Evolutionary conservation across 2,888 invertebrate genomes (phyloP), one percentile per base, ranked within the genome.

Genomic region (Standfussiana lucernea): DNA sequence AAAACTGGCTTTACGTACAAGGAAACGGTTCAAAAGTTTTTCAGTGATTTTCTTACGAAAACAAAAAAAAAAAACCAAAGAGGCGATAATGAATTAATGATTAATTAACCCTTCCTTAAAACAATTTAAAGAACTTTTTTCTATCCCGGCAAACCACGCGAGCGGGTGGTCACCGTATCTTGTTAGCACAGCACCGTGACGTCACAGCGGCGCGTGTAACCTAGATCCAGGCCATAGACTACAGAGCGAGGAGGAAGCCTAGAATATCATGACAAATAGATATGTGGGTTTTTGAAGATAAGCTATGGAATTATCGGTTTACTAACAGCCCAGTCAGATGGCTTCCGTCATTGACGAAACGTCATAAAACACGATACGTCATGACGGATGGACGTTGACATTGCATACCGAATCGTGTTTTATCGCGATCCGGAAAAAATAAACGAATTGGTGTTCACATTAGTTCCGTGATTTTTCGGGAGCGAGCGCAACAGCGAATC

Each of bases 171-270:
- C 76, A 86, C 79, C 56, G 18, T 74, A 70, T 24, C 61, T 45
- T 73, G 64, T 79, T 83, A 79, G 70, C 78, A 77, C 77, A 77
- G 53, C 50, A 62, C 59, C 47, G 24, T 86, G 89, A 88, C 89
- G 86, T 87, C 87, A 88, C 72, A 24, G 24, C 32, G 40, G 80
- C 93, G 89, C 93, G 93, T 94, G 94, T 93, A 93, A 93, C 94
- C 93, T 89, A 94, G 87, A 91, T 93, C 82, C 65, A 86, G 79
- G 68, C 68, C 82, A 84, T 80, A 83, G 82, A 78, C 73, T 66
- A 66, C n/a, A 21, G 45, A 77, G 47, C 40, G n/a, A 74, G 56
- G 35, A 74, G 77, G 84, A 79, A 80, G 75, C 62, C 82, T 86
- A 87, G 73, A 85, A 82, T 79, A 83, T 62, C 83, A 32, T 40